Base-by-base conservation (phyloP, 2,888 invertebrate genomes). In the Ormyrus labotus region DNA sequence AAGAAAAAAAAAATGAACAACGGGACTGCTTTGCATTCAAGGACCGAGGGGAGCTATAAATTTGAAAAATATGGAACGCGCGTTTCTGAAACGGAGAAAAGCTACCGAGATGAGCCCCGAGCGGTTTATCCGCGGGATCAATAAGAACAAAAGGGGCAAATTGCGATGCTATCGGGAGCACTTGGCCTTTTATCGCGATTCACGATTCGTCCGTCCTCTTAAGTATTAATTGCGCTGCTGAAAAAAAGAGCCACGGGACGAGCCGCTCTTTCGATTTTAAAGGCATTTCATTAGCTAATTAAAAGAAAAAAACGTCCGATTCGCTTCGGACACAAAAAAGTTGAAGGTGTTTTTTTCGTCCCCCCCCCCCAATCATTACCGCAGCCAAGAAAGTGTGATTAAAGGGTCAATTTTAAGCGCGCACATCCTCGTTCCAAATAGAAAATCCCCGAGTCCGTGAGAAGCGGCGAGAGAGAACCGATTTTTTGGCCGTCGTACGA, bases 391-490 rank as follows among this genome's bases (percentile, higher is more conserved):
- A 19, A 19, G 19, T 19, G 1, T 1, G 19, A 19, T 19, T 19
- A 19, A 19, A 19, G 19, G 19, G 19, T 19, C 19, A 19, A 19
- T 19, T 19, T 19, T 19, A 2, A 19, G 19, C 19, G 1, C 19
- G 19, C 19, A 1, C 19, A 19, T 19, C 19, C 19, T 19, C 19
- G 19, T 19, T 19, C 19, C 19, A 19, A 19, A 19, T 19, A 19
- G 19, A 19, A 19, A 19, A 19, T 19, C 19, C 2, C 19, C 19
- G 19, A 19, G 19, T 19, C 11, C 65, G 73, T 73, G 65, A 55
- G 73, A 73, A 73, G 45, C 13, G 68, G 19, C 58, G 50, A 34
- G 67, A 69, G 67, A 77, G 76, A 84, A 84, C 81, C 80, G 81
- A 77, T 81, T 82, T 82, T 84, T 19, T 1, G 19, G 19, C 19